phyloP scores from a whole-genome alignment of 2,888 invertebrate genomes.

The Smittia sp. region DNA sequence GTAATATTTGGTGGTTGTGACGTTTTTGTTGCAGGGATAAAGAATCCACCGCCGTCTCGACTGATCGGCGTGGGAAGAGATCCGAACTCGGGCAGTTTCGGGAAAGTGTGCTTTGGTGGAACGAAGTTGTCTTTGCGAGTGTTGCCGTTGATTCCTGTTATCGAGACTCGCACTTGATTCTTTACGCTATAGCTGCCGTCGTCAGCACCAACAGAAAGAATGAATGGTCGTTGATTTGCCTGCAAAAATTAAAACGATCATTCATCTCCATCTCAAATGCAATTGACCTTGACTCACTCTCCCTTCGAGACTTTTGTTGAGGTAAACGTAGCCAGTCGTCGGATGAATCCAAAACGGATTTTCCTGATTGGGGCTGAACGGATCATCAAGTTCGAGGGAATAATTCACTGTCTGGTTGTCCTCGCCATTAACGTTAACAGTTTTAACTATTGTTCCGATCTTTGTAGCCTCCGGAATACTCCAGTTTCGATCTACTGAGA shows the following conservation, averaged over 20 bases:
- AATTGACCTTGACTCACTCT: conserved; percentile 59
- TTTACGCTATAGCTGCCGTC: conserved; percentile 24
- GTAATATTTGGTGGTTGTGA: neutral
- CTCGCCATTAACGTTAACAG: conserved; percentile 65
- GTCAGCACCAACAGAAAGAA: conserved; percentile 15
- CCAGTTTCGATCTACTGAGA: conserved; percentile 73
- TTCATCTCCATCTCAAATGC: too few species aligned
- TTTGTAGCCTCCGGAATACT: conserved; percentile 67
- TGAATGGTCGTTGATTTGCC: conserved; percentile 21
- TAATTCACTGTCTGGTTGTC: conserved; percentile 65
- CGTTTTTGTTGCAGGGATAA: neutral
- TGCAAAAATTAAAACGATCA: neutral
- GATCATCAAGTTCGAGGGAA: conserved; percentile 60
- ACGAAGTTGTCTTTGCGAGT: neutral
- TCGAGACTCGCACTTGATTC: conserved; percentile 29
- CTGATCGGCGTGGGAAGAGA: neutral
- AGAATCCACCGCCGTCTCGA: neutral
- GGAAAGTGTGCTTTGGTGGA: neutral
- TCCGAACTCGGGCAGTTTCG: conserved; percentile 7
- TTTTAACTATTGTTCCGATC: conserved; percentile 69
- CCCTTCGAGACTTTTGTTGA: conserved; percentile 73
- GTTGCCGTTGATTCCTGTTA: neutral
- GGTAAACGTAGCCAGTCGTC: conserved; percentile 70
- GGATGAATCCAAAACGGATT: conserved; percentile 76
- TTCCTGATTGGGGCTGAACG: conserved; percentile 53